Conservation (phyloP, 2,888 invertebrate species). For the Corbicula japonica region DNA sequence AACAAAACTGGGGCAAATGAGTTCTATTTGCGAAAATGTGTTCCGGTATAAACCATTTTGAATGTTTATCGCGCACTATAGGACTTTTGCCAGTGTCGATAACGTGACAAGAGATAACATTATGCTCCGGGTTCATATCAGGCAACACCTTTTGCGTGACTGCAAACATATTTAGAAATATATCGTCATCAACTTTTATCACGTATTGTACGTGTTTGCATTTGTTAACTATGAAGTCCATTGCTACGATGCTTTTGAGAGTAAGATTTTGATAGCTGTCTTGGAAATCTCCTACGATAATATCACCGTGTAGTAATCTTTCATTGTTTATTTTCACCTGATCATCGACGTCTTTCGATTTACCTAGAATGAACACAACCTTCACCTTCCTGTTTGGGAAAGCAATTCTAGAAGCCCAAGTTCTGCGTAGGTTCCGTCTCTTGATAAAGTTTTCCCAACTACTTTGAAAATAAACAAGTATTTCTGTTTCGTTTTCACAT, state of each 20-base stretch:
- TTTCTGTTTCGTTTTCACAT: slow-evolving; percentile 48
- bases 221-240: slow-evolving; percentile 66
- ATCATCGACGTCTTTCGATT: slow-evolving; percentile 52
- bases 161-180: slow-evolving; percentile 76
- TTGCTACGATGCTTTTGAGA: slow-evolving; percentile 64
- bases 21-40: slow-evolving; percentile 67
- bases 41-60: slow-evolving; percentile 76
- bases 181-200: slow-evolving; percentile 75
- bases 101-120: slow-evolving; percentile 71
- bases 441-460: slow-evolving; percentile 60
- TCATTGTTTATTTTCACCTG: slow-evolving; percentile 71
- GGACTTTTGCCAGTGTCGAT: slow-evolving; percentile 67
- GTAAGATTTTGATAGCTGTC: slow-evolving; percentile 70
- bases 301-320: slow-evolving; percentile 65
- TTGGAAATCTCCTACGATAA: slow-evolving; percentile 68
- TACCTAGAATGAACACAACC: slow-evolving; percentile 68
- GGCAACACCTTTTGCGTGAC: slow-evolving; percentile 71
- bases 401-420: slow-evolving; percentile 65
- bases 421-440: slow-evolving; percentile 65
- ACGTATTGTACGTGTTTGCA: slow-evolving; percentile 67
- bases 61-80: slow-evolving; percentile 70
- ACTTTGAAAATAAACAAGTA: slow-evolving; percentile 74
- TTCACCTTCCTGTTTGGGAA: slow-evolving; percentile 53
- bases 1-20: slow-evolving; percentile 82
- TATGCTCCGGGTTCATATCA: slow-evolving; percentile 51